These are phyloP conservation scores for mouse (Mus musculus) DNA, from an alignment of 2,113 vertebrate species.

Conservation along the genomic window GRCm39 chr11:20773501-20774000, in stretches of 20 bases:
- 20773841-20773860: conserved; percentile 52
- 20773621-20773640: conserved; percentile 83
- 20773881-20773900: conserved; percentile 69
- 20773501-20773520: background rate
- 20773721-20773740: conserved; percentile 77
- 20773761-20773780: conserved; percentile 57
- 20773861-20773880: conserved; percentile 66
- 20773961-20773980: conserved; percentile 64
- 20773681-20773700: conserved; percentile 83
- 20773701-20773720: conserved; percentile 78
- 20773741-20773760: conserved; percentile 78
- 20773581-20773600: conserved; percentile 87
- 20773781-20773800: conserved; percentile 61
- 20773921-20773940: conserved; percentile 63
- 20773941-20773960: conserved; percentile 58
- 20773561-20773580: conserved; percentile 74
- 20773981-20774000: conserved; percentile 77
- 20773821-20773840: conserved; percentile 61
- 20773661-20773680: conserved; percentile 85
- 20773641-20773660: conserved; percentile 83
- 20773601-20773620: conserved; percentile 84
- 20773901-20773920: conserved; percentile 73
- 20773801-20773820: conserved; percentile 57
- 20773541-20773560: background rate
- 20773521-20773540: background rate